Base-by-base conservation (phyloP, 2,113 vertebrate genomes). In the Ictalurus furcatus region DNA sequence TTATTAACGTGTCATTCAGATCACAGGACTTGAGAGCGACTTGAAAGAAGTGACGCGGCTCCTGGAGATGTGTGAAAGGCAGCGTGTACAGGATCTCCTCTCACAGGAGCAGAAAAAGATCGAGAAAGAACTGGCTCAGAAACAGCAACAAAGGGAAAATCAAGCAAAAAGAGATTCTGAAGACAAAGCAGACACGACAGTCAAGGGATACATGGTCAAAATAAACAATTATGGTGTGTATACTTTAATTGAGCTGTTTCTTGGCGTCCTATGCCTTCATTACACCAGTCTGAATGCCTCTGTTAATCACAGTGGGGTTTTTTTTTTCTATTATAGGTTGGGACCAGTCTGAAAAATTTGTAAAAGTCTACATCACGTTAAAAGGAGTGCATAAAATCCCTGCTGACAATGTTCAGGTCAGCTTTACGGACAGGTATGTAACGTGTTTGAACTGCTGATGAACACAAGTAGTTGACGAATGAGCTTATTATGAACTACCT, bases 331-430 rank as follows among this genome's bases (percentile, higher is more conserved):
- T 90, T 90, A 89, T 93, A 99, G 98, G 96, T 19, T 99, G 98
- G 98, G 98, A 99, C 95, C 98, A 99, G 89, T 99, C 98, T 11
- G 98, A 99, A 54, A 98, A 98, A 85, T 99, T 97, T 95, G 96
- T 99, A 92, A 99, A 99, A 95, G 98, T 99, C 89, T 99, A 99
- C 89, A 94, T 99, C 74, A 97, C 97, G 28, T 92, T 99, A 92
- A 97, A 94, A 92, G 97, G 96, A 89, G 97, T 98, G 63, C 98
- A 99, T 91, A 96, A 97, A 84, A 96, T 98, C 89, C 94, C 97
- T 54, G 54, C 94, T 89, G 98, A 99, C 91, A 98, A 97, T 2
- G 97, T 99, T 69, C 95, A 97, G 87, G 96, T 97, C 91, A 95
- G 92, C 88, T 99, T 99, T 90, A 97, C 96, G 91, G 98, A 99